Percentiles rank a stretch among this genome's conserved stretches.
These are phyloP conservation scores for Thalassoma bifasciatum DNA, from an alignment of 2,113 vertebrate genomes.

Conservation along the genomic window DNA sequence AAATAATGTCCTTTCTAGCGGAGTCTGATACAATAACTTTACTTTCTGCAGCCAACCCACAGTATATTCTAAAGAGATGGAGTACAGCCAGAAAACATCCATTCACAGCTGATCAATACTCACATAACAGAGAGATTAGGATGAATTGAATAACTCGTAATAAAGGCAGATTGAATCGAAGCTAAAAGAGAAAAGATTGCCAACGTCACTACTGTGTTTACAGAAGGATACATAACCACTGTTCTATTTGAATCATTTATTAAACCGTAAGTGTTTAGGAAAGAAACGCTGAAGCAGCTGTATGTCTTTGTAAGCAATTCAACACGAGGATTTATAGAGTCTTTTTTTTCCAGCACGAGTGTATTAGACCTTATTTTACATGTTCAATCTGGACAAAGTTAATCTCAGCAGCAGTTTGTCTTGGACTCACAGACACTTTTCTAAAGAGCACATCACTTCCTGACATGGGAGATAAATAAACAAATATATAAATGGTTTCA, in stretches of 20 bases:
- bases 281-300: background rate
- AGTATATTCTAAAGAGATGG: conserved; percentile 17
- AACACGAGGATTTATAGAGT: background rate
- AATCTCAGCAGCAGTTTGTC: background rate
- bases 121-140: conserved; percentile 18
- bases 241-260: background rate
- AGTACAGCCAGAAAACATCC: conserved; percentile 34
- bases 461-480: too few relatives aligned
- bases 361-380: conserved; percentile 12
- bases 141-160: conserved; percentile 43
- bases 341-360: background rate
- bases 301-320: background rate
- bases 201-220: background rate
- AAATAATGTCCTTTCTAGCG: conserved; percentile 9
- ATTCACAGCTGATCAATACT: conserved; percentile 46
- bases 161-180: conserved; percentile 1
- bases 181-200: background rate
- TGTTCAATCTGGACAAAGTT: background rate
- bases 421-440: background rate
- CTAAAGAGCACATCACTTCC: background rate
- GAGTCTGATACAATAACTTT: conserved; percentile 17
- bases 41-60: conserved; percentile 4
- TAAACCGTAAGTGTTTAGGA: background rate
- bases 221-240: background rate
- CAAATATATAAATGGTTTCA: too few relatives aligned